Percentiles rank a stretch among this genome's conserved stretches.
phyloP scores from a whole-genome alignment of 23 tunicate species.

The Aplidium turbinatum region DNA sequence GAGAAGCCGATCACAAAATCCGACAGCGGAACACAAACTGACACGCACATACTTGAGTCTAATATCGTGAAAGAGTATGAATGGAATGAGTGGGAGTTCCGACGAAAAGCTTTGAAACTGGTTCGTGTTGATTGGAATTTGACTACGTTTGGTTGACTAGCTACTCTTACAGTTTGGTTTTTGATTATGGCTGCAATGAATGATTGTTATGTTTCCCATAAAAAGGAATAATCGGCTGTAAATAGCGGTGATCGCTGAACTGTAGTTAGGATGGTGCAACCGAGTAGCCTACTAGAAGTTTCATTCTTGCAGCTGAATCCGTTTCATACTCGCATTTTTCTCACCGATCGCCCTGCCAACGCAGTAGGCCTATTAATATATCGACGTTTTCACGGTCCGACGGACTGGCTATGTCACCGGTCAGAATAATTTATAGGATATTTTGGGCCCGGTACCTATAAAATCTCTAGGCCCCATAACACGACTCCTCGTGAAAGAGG shows the following conservation, averaged over 20 bases:
- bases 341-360: neutral
- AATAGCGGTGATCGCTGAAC: too few relatives aligned
- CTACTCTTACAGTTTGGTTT: neutral
- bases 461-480: too few relatives aligned
- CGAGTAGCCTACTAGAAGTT: neutral
- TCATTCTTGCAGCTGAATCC: neutral
- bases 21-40: constrained; percentile 88
- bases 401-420: too few relatives aligned
- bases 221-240: neutral
- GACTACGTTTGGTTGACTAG: neutral
- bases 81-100: constrained; percentile 99
- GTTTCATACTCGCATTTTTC: neutral
- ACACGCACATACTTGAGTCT: constrained; percentile 81
- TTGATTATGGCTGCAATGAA: neutral
- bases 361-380: too few relatives aligned
- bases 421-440: too few relatives aligned
- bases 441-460: too few relatives aligned
- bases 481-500: too few relatives aligned
- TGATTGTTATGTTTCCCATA: neutral
- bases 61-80: constrained; percentile 88
- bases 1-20: constrained; percentile 86
- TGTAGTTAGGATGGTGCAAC: neutral
- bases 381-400: too few relatives aligned
- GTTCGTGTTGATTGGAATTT: constrained; percentile 8
- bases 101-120: constrained; percentile 79